Base-by-base conservation (phyloP, 2,113 vertebrate genomes). In the Sceloporus tristichus region DNA sequence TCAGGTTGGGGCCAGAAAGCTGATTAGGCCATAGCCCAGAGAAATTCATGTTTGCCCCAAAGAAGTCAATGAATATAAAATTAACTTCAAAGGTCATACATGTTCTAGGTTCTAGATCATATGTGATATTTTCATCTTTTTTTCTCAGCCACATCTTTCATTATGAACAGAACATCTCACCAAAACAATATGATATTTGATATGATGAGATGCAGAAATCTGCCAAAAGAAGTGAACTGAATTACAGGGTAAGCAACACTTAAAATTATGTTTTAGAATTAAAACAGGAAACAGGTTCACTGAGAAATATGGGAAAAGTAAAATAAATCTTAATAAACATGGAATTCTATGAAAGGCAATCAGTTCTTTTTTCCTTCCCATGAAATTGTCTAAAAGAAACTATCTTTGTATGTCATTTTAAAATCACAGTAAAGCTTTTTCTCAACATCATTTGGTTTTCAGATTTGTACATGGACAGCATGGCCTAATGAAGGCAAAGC, bases 381-480 rank as follows among this genome's bases (percentile, higher is more conserved):
- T 42, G 66, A 68, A 87, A 3, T 34, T 54, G 79, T 9, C 53
- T 79, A 42, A 93, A 92, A 3, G 2, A 85, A 91, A 88, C 2
- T 66, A 1, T 78, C 0, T 0, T 5, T 85, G 85, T 88, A 92
- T 56, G 70, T 25, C 1, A 0, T 85, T 87, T 84, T 53, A 87
- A 79, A 23, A 56, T 29, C 5, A 27, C 23, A 42, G 86, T 78
- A 83, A 34, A 40, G 5, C 4, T 56, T 70, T 88, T 88, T 81
- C 48, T 38, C 73, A 76, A 42, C 68, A 92, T n/a, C 0, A 0
- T 74, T 42, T 83, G 40, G 88, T 77, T n/a, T 34, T 89, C 40
- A 38, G 66, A 84, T 85, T 88, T 90, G 88, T 71, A 79, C 53
- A 94, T 59, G 34, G 34, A 34, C 34, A 34, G 34, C 34, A 34